Base-by-base conservation (phyloP, 1,140 invertebrate species). In the Drosophila subpulchrella region DNA sequence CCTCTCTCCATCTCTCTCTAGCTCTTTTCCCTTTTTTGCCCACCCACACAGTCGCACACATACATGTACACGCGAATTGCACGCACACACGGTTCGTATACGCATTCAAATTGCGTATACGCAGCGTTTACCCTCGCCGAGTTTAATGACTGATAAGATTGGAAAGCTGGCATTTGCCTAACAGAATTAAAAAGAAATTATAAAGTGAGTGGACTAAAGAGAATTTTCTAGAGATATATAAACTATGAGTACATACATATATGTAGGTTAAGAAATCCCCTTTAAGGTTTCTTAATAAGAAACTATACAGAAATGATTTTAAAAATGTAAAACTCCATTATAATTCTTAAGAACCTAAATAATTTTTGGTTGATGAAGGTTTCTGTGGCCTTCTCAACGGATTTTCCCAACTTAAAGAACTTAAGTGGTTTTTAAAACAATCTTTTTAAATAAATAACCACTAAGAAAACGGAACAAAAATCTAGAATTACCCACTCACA, bases 141-240 rank as follows among this genome's bases (percentile, higher is more conserved):
- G 83, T 89, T 88, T 83, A 88, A 88, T 88, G 83, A 88, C 83
- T 88, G 83, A 86, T 86, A 86, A 86, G 62, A 68, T 51, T 57
- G 17, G 61, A 71, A 61, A 71, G 63, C 48, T 39, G 39, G 51
- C 70, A 63, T 66, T 67, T 57, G 71, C 44, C 54, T 44, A 79
- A 71, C 75, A 11, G 42, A 66, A 42, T 67, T 13, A 75, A n/a
- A 66, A 47, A 53, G 51, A 39, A 27, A 20, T 34, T 8, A 13
- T n/a, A 24, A 63, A 24, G 34, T 42, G 11, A 7, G n/a, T 2
- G 39, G 10, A 12, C 53, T 39, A 1, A 30, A 6, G 15, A 5
- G 20, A 56, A 15, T 20, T 13, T 17, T 58, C 15, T 10, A n/a
- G 27, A 51, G 48, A 2, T 6, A n/a, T 32, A 20, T 38, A 13